These are phyloP conservation scores for Drosophila suzukii DNA, from an alignment of 1,140 invertebrate genomes.

Conservation along the genomic window DNA sequence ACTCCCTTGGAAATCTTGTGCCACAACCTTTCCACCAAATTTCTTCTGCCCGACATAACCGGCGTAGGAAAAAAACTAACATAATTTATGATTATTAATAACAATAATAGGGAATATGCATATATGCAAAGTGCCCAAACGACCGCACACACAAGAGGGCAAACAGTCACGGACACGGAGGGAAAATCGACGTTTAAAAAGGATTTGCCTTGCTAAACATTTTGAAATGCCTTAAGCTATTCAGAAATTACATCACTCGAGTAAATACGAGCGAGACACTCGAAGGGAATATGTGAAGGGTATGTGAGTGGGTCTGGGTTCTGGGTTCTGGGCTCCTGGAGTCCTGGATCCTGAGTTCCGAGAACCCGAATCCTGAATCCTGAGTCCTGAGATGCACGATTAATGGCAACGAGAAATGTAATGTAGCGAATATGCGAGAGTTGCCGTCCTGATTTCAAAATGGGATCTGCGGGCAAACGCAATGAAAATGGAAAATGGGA, in stretches of 20 bases:
- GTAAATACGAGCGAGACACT: constrained; percentile 68
- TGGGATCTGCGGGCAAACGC: constrained; percentile 42
- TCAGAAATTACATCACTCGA: constrained; percentile 82
- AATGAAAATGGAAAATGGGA: neutral
- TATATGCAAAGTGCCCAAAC: constrained; percentile 61
- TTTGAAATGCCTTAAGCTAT: constrained; percentile 78
- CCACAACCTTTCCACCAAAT: neutral
- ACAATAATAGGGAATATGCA: constrained; percentile 64
- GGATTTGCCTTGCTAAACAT: constrained; percentile 81
- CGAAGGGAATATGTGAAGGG: constrained; percentile 5
- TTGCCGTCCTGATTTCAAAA: constrained; percentile 77
- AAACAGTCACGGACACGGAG: constrained; percentile 4
- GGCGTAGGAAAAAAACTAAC: constrained; percentile 12
- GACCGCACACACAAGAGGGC: constrained; percentile 30
- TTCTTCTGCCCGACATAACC: constrained; percentile 6
- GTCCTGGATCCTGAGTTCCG: neutral
- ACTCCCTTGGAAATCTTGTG: neutral
- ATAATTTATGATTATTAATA: constrained; percentile 78
- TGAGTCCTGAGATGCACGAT: constrained; percentile 63
- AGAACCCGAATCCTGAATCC: constrained; percentile 15
- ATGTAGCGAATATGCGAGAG: constrained; percentile 79
- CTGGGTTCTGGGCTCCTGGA: neutral
- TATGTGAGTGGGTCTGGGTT: constrained; percentile 1
- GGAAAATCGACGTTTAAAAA: constrained; percentile 76
- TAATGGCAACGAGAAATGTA: constrained; percentile 78